A percentile compares a stretch with the other conserved stretches of the same genome.
Conservation (phyloP, 2,888 invertebrate genomes). For the Lepidochrysops patricia region DNA sequence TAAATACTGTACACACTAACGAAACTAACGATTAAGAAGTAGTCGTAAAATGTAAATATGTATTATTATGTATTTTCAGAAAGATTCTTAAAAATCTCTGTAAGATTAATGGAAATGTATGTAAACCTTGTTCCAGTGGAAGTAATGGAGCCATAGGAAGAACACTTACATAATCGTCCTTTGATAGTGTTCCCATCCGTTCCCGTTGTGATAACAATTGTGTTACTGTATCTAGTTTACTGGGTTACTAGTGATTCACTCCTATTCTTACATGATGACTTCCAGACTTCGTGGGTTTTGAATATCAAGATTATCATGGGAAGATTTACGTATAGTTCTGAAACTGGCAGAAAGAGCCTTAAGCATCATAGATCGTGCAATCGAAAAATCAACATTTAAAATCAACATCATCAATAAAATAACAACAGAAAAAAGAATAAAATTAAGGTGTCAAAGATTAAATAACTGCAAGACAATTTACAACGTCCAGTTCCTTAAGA, state of each 20-base stretch:
- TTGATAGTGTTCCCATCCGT: constrained; percentile 30
- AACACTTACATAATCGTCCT: constrained; percentile 21
- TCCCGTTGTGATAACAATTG: constrained; percentile 32
- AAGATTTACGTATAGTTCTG: no score
- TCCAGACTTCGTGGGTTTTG: not conserved
- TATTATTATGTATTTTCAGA: no score
- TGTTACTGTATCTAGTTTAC: constrained; percentile 26
- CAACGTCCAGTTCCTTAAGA: not conserved
- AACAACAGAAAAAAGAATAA: no score
- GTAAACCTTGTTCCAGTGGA: not conserved
- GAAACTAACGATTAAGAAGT: no score
- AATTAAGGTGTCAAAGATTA: not conserved
- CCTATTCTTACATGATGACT: not conserved
- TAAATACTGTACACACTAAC: no score
- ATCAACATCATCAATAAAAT: no score
- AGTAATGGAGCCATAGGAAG: constrained; percentile 3
- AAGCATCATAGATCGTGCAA: no score
- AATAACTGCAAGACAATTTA: not conserved
- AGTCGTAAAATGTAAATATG: no score
- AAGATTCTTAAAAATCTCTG: not conserved
- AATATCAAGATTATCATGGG: not conserved
- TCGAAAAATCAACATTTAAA: no score
- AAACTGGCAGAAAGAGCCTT: no score
- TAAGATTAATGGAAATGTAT: not conserved
- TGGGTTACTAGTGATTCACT: constrained; percentile 25